Percentiles rank a stretch among this genome's conserved stretches.
Conservation (phyloP, 1,140 invertebrate species). For the Megalopta genalis region DNA sequence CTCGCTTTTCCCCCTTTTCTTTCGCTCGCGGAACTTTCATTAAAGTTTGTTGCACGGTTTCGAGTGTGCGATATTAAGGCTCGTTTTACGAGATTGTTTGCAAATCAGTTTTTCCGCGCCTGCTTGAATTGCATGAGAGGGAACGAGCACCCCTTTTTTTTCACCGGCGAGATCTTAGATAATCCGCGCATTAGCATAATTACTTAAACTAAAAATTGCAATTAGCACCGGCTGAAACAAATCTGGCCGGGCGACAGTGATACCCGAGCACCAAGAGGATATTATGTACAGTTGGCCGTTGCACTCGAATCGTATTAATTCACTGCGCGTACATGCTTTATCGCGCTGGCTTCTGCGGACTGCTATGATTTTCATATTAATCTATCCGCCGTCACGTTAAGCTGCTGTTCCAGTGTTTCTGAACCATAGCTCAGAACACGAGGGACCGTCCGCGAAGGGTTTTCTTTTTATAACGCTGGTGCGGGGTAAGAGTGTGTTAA, state of each 20-base stretch:
- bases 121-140: slow-evolving; percentile 6
- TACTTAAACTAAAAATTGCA: slow-evolving; percentile 11
- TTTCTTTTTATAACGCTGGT: too few species aligned
- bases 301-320: background rate
- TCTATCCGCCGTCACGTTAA: too few species aligned
- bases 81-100: background rate
- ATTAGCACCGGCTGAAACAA: background rate
- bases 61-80: background rate
- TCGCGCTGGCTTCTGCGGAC: too few species aligned
- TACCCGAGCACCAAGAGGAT: too few species aligned
- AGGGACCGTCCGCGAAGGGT: too few species aligned
- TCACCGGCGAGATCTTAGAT: slow-evolving; percentile 5
- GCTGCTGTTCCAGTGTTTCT: too few species aligned
- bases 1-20: too few species aligned
- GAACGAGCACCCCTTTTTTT: too few species aligned
- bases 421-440: too few species aligned
- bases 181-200: background rate
- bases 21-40: background rate
- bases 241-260: background rate
- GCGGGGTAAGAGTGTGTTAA: too few species aligned
- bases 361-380: too few species aligned
- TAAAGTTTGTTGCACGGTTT: slow-evolving; percentile 11
- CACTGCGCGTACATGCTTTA: too few species aligned
- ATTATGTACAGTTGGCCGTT: background rate
- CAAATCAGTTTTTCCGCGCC: background rate